phyloP scores from a whole-genome alignment of 2,888 invertebrate species.

The Stenotaenia linearis region DNA sequence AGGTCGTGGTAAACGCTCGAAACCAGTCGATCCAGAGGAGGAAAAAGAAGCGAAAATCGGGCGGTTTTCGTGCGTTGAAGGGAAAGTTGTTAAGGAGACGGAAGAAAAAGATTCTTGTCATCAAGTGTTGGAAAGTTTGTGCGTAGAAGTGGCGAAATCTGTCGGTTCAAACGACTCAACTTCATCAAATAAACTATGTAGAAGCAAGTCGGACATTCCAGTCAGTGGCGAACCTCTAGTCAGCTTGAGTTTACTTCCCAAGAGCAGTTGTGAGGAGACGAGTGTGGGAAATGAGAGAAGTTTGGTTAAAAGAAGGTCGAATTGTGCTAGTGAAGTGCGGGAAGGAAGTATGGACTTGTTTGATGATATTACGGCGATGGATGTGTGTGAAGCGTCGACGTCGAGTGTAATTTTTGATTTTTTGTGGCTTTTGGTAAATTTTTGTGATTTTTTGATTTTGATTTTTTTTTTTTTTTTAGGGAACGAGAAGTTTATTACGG shows the following conservation, averaged over 20 bases:
- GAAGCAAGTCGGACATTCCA: conserved; percentile 11
- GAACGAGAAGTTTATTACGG: background rate
- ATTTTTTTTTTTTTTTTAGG: background rate
- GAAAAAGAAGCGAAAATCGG: background rate
- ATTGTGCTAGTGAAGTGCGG: background rate
- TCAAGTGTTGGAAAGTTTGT: background rate
- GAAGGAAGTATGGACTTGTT: background rate
- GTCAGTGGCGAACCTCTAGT: background rate
- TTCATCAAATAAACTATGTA: background rate
- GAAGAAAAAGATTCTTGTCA: background rate
- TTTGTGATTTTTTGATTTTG: background rate
- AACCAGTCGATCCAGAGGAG: background rate
- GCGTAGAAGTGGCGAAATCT: background rate
- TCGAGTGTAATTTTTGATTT: background rate
- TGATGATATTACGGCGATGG: background rate
- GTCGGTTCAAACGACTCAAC: background rate
- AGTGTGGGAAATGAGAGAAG: background rate
- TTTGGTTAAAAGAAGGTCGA: background rate
- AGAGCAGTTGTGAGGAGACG: background rate
- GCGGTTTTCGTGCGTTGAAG: background rate
- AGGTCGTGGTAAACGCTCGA: background rate
- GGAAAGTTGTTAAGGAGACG: too few species aligned
- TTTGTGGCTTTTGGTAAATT: background rate
- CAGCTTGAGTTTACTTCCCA: background rate
- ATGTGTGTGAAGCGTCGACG: background rate